Percentiles rank a stretch among this genome's conserved stretches.
Evolutionary conservation across 2,888 invertebrate species (phyloP).

Genomic region (Syritta pipiens): DNA sequence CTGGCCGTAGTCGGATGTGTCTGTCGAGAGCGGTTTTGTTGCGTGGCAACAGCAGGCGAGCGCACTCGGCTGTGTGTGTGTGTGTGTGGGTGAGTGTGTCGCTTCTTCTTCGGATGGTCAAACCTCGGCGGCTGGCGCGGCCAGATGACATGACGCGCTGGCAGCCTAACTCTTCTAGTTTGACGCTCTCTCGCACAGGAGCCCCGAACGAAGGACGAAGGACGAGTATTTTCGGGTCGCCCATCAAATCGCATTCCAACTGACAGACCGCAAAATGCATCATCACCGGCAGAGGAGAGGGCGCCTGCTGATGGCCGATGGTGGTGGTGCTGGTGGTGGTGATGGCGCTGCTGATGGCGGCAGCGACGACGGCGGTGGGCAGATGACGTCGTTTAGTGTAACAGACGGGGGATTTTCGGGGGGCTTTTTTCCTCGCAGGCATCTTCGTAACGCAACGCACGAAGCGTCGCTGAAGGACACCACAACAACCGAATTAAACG

Average conservation of each 20-base stretch:
- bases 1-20: slow-evolving; percentile 33
- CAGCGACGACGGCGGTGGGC: slow-evolving; percentile 3
- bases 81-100: slow-evolving; percentile 22
- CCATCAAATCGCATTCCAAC: slow-evolving; percentile 78
- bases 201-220: no score
- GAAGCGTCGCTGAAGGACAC: slow-evolving; percentile 53
- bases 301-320: no score
- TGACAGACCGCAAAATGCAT: slow-evolving; percentile 80
- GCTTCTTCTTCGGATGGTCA: slow-evolving; percentile 19
- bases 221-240: slow-evolving; percentile 73
- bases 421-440: slow-evolving; percentile 43
- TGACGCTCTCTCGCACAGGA: no score
- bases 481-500: slow-evolving; percentile 62
- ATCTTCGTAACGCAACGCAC: slow-evolving; percentile 38
- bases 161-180: slow-evolving; percentile 72
- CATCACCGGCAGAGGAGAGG: slow-evolving; percentile 79
- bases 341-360: slow-evolving; percentile 10
- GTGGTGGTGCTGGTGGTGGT: not conserved
- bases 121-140: slow-evolving; percentile 46
- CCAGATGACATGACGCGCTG: slow-evolving; percentile 56
- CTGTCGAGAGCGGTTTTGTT: slow-evolving; percentile 48
- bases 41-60: slow-evolving; percentile 9
- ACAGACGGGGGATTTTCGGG: slow-evolving; percentile 20
- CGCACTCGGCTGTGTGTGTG: slow-evolving; percentile 6
- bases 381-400: slow-evolving; percentile 44